phyloP scores from a whole-genome alignment of 2,888 invertebrate genomes.

The Eupeodes latifasciatus region DNA sequence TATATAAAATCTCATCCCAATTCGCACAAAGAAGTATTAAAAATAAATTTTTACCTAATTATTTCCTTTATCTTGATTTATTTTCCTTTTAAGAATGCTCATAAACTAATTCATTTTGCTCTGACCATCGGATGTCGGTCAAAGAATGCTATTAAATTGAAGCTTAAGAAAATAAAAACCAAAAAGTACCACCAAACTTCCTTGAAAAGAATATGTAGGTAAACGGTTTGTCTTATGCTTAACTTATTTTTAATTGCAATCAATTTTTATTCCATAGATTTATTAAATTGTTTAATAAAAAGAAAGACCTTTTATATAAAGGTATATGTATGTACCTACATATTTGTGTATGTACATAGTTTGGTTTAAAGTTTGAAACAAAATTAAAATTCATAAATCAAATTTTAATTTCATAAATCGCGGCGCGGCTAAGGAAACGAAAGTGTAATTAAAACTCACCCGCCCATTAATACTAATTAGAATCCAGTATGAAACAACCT shows the following conservation, averaged over 20 bases:
- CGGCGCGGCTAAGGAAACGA: conserved; percentile 72
- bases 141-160: neutral
- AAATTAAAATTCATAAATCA: conserved; percentile 77
- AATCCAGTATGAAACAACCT: conserved; percentile 69
- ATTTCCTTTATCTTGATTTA: neutral
- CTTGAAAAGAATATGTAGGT: neutral
- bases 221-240: neutral
- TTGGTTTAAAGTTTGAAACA: conserved; percentile 49
- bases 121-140: neutral
- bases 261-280: conserved; percentile 41
- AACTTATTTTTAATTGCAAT: conserved; percentile 58
- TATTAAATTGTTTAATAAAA: conserved; percentile 22
- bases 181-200: neutral
- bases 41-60: neutral
- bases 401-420: conserved; percentile 76
- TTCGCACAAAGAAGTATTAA: neutral
- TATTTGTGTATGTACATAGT: neutral
- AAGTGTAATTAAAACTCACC: conserved; percentile 76
- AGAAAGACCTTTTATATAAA: neutral
- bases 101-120: neutral
- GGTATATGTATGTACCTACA: too few species aligned
- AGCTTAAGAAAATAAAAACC: neutral
- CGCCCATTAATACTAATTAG: conserved; percentile 76
- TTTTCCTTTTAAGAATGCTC: neutral
- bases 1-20: neutral